Percentiles rank a stretch among this genome's conserved stretches.
Conservation (phyloP, 2,888 invertebrate species). For the Lycocerus yunnanus region DNA sequence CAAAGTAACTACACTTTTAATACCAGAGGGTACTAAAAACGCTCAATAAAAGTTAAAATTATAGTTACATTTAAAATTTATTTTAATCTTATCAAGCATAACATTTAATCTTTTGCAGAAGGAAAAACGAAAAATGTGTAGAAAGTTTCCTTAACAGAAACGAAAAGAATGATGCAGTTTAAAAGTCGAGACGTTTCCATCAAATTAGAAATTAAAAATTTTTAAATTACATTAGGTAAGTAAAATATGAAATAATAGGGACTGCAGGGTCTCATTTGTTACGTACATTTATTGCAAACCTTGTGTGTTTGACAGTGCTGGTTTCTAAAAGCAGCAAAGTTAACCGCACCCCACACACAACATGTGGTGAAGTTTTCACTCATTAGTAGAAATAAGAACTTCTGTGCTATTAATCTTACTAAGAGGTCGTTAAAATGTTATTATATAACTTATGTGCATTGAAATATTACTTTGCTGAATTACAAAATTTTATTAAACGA, state of each 20-base stretch:
- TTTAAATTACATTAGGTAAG: not conserved
- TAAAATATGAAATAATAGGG: not conserved
- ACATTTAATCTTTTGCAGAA: not conserved
- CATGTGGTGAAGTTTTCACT: constrained; percentile 37
- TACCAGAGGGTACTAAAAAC: not conserved
- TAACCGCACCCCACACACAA: constrained; percentile 29
- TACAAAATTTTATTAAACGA: constrained; percentile 2
- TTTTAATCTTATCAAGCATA: not conserved
- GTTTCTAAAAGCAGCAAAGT: constrained; percentile 31
- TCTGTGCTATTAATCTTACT: constrained; percentile 20
- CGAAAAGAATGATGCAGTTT: not conserved
- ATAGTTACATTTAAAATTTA: not conserved
- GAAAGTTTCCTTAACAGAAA: not conserved
- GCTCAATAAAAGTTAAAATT: not conserved
- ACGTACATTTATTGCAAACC: constrained; percentile 34
- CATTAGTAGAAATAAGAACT: constrained; percentile 33
- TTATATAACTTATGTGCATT: constrained; percentile 17
- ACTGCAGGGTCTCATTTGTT: constrained; percentile 17
- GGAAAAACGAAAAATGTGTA: not conserved
- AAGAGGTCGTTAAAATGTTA: constrained; percentile 21
- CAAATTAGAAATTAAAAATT: not conserved
- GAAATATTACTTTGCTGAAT: constrained; percentile 19
- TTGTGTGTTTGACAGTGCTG: constrained; percentile 34
- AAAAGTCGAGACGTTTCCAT: not conserved
- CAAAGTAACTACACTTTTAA: not conserved